phyloP scores from a whole-genome alignment of 2,113 vertebrate genomes.

The Haemorhous mexicanus region DNA sequence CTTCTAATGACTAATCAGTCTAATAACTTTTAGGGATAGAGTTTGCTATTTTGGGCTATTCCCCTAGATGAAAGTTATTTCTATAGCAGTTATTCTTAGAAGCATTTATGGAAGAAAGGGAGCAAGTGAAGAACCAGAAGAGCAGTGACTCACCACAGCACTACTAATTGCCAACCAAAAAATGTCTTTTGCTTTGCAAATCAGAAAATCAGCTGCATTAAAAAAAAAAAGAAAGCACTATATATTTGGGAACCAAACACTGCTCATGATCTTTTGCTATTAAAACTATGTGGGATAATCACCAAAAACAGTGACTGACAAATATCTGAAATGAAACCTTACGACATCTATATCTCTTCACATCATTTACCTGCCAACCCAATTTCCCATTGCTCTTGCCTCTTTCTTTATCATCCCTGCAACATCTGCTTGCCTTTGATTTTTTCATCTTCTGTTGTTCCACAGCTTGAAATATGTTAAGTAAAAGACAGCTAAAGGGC shows the following conservation, averaged over 20 bases:
- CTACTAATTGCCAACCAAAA: conserved; percentile 38
- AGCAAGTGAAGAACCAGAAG: neutral
- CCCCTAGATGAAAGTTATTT: conserved; percentile 30
- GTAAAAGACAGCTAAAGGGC: neutral
- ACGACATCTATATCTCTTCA: neutral
- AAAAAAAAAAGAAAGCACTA: neutral
- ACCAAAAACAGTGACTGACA: neutral
- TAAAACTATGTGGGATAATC: neutral
- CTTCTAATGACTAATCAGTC: neutral
- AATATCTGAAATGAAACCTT: neutral
- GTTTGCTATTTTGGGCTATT: conserved; percentile 2
- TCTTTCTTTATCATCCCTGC: neutral
- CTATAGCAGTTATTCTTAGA: conserved; percentile 57
- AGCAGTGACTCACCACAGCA: conserved; percentile 54
- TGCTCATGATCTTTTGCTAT: neutral
- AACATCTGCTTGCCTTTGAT: neutral
- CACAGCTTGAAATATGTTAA: neutral
- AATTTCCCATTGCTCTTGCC: neutral
- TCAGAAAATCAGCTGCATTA: neutral
- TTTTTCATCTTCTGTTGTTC: neutral
- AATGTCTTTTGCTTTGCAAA: neutral
- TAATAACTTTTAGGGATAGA: neutral
- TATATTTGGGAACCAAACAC: conserved; percentile 9
- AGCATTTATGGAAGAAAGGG: conserved; percentile 29
- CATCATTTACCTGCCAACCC: neutral